Conservation (phyloP, 2,113 vertebrate species). For the Tauraco erythrolophus region DNA sequence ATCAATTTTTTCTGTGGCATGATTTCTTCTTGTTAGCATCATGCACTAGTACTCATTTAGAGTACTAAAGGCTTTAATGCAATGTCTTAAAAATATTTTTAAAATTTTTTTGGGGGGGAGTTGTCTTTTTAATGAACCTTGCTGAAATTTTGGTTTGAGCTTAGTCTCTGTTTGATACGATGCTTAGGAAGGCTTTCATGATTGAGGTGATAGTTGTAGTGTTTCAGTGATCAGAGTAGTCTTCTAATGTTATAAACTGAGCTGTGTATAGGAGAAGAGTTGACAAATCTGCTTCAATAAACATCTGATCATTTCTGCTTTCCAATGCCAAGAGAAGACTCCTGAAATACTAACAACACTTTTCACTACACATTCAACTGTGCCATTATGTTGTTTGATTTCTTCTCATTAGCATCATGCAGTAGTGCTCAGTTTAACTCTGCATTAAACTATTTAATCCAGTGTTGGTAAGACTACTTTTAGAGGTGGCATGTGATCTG, state of each 20-base stretch:
- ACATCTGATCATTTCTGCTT: neutral
- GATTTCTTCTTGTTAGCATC: neutral
- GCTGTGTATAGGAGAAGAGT: neutral
- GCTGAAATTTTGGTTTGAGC: neutral
- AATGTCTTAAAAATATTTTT: neutral
- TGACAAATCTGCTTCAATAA: neutral
- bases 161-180: neutral
- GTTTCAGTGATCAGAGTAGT: neutral
- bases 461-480: neutral
- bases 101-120: too few species aligned
- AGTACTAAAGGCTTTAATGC: neutral
- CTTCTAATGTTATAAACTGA: neutral
- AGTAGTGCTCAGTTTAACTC: neutral
- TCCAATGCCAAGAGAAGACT: neutral
- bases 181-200: neutral
- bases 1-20: neutral
- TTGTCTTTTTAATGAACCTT: too few species aligned
- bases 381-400: neutral
- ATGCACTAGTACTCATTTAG: neutral
- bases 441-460: neutral
- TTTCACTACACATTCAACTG: rapidly evolving
- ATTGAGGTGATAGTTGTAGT: neutral
- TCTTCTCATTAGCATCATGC: neutral
- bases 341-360: neutral
- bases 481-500: neutral